Evolutionary conservation across 2,888 invertebrate genomes (phyloP).

Genomic region (Tridacna gigas): DNA sequence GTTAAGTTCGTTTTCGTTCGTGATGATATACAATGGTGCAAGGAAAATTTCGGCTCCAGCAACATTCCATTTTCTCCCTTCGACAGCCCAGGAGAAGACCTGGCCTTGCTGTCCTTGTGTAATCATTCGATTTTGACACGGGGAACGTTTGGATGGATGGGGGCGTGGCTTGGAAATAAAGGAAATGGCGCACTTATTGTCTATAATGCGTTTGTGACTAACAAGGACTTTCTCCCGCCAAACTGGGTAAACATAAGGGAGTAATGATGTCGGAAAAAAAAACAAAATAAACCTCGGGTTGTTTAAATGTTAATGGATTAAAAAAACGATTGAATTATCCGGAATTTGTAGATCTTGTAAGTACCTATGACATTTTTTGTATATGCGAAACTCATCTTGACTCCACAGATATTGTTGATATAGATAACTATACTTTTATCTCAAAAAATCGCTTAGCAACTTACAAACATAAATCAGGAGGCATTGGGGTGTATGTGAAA

Average conservation of each 20-base stretch:
- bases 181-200: background rate
- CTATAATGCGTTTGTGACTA: background rate
- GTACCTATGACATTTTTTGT: no score
- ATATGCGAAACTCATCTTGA: background rate
- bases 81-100: background rate
- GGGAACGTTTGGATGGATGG: background rate
- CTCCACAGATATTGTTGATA: background rate
- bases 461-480: no score
- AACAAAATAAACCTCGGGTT: background rate
- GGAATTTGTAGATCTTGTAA: background rate
- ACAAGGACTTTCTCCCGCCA: background rate
- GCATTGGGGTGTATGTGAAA: no score
- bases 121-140: background rate
- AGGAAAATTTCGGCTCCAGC: background rate
- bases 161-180: constrained; percentile 6
- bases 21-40: constrained; percentile 7
- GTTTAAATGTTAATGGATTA: no score
- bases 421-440: no score
- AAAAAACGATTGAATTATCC: background rate
- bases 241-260: background rate
- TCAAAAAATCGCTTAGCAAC: no score
- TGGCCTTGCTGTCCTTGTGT: background rate
- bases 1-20: background rate
- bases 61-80: background rate
- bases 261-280: background rate